Conservation (phyloP, 2,797 vertebrate species). For the Eidolon dupreanum region DNA sequence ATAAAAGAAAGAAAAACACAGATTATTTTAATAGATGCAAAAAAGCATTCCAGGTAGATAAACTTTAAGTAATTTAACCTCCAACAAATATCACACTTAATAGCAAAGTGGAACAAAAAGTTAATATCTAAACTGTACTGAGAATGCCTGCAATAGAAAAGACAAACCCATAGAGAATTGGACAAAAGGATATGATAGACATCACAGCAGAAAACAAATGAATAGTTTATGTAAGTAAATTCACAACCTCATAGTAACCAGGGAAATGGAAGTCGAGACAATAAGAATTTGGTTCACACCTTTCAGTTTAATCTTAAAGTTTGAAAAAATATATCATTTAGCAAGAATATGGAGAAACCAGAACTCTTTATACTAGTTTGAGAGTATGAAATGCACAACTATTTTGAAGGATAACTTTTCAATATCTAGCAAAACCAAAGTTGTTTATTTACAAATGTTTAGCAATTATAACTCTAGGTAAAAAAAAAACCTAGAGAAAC, state of each 20-base stretch:
- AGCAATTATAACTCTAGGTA: not conserved
- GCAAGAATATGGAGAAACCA: not conserved
- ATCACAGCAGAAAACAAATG: not conserved
- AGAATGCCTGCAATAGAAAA: not conserved
- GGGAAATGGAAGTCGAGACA: not conserved
- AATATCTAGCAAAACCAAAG: not conserved
- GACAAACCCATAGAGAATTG: not conserved
- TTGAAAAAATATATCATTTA: not conserved
- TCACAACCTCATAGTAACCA: not conserved
- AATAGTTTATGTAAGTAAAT: not conserved
- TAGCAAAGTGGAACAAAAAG: not conserved
- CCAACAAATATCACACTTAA: not conserved
- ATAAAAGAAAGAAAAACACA: not conserved
- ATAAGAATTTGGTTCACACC: not conserved
- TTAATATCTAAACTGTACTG: not conserved
- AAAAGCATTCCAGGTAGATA: not conserved
- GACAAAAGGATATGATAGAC: not conserved
- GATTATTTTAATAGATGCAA: slow-evolving; percentile 3
- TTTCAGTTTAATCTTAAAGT: not conserved
- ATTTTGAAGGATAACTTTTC: not conserved
- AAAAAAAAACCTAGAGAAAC: not conserved
- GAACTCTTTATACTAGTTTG: not conserved
- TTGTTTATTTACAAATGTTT: not conserved
- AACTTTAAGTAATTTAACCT: not conserved
- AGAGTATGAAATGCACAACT: not conserved